Conservation (phyloP, 37 sponge, comb jelly and placozoan genomes). For the Hormiphora californensis region DNA sequence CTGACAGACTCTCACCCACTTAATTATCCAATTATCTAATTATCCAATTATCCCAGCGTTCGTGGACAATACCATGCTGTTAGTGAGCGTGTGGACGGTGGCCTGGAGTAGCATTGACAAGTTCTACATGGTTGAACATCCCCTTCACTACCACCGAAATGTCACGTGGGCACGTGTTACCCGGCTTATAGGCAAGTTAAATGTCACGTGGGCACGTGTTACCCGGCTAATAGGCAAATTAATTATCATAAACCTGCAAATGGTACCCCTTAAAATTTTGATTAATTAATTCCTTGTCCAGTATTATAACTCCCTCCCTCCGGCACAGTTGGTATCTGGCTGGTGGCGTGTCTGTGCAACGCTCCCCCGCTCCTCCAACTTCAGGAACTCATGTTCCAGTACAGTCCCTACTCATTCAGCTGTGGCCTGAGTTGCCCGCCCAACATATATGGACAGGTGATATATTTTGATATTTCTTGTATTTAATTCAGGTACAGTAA, state of each 20-base stretch:
- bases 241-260: too few species aligned
- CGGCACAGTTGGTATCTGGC: conserved; percentile 14
- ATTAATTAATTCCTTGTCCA: too few species aligned
- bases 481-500: too few species aligned
- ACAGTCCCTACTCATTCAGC: conserved; percentile 28
- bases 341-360: conserved; percentile 35
- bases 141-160: conserved; percentile 26
- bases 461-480: too few species aligned
- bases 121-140: conserved; percentile 42
- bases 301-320: too few species aligned
- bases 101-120: conserved; percentile 40
- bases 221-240: conserved; percentile 24
- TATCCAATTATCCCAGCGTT: not conserved
- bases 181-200: conserved; percentile 11
- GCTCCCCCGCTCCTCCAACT: conserved; percentile 31
- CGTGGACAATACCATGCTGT: conserved; percentile 42
- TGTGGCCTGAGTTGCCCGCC: conserved; percentile 7
- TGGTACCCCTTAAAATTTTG: too few species aligned
- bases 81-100: conserved; percentile 43
- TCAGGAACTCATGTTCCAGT: conserved; percentile 1
- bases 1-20: too few species aligned
- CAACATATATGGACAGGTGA: conserved; percentile 32
- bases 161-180: conserved; percentile 6
- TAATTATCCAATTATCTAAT: too few species aligned
- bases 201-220: conserved; percentile 7